Percentiles rank a stretch among this genome's conserved stretches.
Conservation (phyloP, 1,140 invertebrate genomes). For the Aphelenchoides fujianensis region DNA sequence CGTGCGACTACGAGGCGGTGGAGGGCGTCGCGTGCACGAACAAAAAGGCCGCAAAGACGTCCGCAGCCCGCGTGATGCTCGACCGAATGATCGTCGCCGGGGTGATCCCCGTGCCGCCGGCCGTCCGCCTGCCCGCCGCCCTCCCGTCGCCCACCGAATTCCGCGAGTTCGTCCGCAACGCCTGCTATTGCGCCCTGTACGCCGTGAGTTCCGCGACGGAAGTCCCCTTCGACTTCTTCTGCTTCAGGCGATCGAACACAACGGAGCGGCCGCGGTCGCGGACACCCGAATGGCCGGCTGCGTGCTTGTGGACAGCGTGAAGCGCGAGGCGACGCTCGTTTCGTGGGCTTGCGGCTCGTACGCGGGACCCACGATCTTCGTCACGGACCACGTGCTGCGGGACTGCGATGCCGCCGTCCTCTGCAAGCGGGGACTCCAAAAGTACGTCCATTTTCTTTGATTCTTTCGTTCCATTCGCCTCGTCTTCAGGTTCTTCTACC, state of each 20-base stretch:
- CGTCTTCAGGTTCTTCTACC: conserved; percentile 3
- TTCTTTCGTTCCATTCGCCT: neutral
- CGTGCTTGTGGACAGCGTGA: neutral
- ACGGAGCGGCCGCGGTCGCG: neutral
- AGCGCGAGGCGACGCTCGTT: neutral
- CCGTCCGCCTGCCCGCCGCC: neutral
- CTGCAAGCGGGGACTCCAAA: conserved; percentile 14
- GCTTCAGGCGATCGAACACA: neutral
- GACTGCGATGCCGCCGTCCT: conserved; percentile 8
- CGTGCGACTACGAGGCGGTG: neutral
- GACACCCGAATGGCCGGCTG: conserved; percentile 9
- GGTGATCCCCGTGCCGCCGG: neutral
- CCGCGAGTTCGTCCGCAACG: neutral
- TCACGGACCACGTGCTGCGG: neutral
- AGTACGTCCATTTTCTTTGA: conserved; percentile 1
- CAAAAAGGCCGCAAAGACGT: neutral
- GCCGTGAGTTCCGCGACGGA: neutral
- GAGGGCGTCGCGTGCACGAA: neutral
- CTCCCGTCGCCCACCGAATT: neutral
- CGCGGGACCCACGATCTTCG: neutral
- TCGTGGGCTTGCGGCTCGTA: conserved; percentile 12
- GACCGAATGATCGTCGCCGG: neutral
- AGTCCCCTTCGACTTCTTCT: neutral
- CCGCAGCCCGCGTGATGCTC: neutral
- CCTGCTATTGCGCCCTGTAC: neutral